phyloP scores from a whole-genome alignment of 2,888 invertebrate genomes.

The Cecidostiba fungosa region DNA sequence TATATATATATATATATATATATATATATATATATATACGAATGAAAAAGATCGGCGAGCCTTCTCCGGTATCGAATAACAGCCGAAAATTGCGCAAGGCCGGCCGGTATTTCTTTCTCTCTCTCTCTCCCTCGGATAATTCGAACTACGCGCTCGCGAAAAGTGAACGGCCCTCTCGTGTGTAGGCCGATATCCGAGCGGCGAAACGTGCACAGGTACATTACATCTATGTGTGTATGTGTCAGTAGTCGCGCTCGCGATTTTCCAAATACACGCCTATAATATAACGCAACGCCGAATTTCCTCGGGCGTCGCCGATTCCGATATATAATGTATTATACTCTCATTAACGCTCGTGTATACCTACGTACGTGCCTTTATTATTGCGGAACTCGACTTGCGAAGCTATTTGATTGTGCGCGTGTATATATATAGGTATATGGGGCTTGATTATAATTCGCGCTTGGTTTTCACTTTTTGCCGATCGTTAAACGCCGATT shows the following conservation, averaged over 20 bases:
- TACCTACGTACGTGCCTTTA: no score
- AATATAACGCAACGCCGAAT: slow-evolving; percentile 42
- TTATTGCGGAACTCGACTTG: no score
- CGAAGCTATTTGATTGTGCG: background rate
- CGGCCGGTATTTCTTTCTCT: background rate
- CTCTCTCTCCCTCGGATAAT: background rate
- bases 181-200: background rate
- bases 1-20: no score
- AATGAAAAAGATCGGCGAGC: background rate
- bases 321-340: background rate
- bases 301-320: slow-evolving; percentile 10
- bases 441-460: background rate
- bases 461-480: slow-evolving; percentile 66
- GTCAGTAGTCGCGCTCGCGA: slow-evolving; percentile 9
- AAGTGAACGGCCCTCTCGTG: slow-evolving; percentile 48
- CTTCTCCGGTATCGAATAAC: slow-evolving; percentile 7
- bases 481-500: slow-evolving; percentile 13
- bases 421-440: background rate
- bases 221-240: background rate
- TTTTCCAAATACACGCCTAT: slow-evolving; percentile 8
- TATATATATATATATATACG: no score
- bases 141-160: slow-evolving; percentile 39
- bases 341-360: background rate
- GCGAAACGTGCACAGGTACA: background rate
- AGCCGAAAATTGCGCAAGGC: slow-evolving; percentile 41